Percentiles rank a stretch among this genome's conserved stretches.
phyloP scores from a whole-genome alignment of 2,113 vertebrate species.

The Erythrolamprus reginae region DNA sequence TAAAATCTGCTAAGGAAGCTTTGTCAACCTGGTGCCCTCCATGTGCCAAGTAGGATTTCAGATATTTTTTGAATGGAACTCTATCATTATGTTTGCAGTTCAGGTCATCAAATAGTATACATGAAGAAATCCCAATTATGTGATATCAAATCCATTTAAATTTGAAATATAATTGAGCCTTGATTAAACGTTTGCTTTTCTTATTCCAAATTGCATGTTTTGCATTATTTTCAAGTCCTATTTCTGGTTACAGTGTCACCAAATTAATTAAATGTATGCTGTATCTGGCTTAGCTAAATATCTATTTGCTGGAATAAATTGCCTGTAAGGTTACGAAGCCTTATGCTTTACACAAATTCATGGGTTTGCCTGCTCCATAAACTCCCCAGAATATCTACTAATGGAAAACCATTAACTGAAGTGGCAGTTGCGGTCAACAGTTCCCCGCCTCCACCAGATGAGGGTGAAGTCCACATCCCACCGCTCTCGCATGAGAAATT shows the following conservation, averaged over 20 bases:
- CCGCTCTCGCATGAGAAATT: background rate
- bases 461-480: background rate
- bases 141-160: background rate
- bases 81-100: background rate
- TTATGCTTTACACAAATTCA: background rate
- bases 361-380: slow-evolving; percentile 21
- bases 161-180: background rate
- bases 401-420: background rate
- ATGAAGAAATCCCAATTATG: no score
- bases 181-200: background rate
- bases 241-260: background rate
- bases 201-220: background rate
- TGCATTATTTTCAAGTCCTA: slow-evolving; percentile 1
- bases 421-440: background rate
- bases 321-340: background rate
- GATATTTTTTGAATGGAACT: background rate
- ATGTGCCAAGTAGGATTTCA: background rate
- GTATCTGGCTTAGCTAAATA: background rate
- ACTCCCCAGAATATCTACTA: background rate
- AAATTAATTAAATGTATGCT: slow-evolving; percentile 3
- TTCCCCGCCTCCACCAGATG: background rate
- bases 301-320: slow-evolving; percentile 18
- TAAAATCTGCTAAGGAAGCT: background rate
- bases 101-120: background rate
- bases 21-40: background rate